A percentile compares a stretch with the other conserved stretches of the same genome.
phyloP scores from a whole-genome alignment of 2,888 invertebrate species.

The Azorinus chamasolen region DNA sequence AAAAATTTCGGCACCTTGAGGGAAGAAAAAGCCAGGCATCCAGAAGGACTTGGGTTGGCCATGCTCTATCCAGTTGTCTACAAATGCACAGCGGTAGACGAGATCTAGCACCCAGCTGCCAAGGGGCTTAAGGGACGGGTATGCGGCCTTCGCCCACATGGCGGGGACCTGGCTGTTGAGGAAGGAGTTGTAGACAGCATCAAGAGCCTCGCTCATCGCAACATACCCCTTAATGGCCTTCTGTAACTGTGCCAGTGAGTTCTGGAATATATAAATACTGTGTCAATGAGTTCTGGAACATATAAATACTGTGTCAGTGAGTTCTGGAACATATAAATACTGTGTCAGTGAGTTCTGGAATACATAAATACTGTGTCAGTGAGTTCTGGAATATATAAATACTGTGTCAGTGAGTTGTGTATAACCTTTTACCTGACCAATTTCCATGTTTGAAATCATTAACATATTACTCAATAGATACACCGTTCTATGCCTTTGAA shows the following conservation, averaged over 20 bases:
- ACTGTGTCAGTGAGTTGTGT: too few relatives aligned
- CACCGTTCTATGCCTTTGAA: too few relatives aligned
- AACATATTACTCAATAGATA: too few relatives aligned
- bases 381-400: too few relatives aligned
- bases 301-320: too few relatives aligned
- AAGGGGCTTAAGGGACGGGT: slow-evolving; percentile 95
- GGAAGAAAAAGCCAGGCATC: slow-evolving; percentile 87
- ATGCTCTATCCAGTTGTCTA: slow-evolving; percentile 87
- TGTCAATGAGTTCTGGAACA: too few relatives aligned
- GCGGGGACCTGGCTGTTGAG: slow-evolving; percentile 92
- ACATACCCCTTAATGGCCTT: slow-evolving; percentile 95
- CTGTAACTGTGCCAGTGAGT: slow-evolving; percentile 92
- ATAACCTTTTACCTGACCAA: too few relatives aligned
- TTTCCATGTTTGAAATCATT: too few relatives aligned
- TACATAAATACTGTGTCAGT: neutral
- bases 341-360: slow-evolving; percentile 89
- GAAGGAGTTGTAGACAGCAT: slow-evolving; percentile 92
- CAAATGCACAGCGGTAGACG: slow-evolving; percentile 91
- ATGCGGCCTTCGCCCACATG: slow-evolving; percentile 93
- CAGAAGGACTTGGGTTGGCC: slow-evolving; percentile 86
- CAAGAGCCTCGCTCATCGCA: slow-evolving; percentile 96
- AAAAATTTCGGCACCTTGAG: too few relatives aligned
- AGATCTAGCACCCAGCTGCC: slow-evolving; percentile 95
- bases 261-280: slow-evolving; percentile 72
- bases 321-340: too few relatives aligned